Evolutionary conservation across 1,140 invertebrate genomes (phyloP).

Genomic region (Telenomus remus): DNA sequence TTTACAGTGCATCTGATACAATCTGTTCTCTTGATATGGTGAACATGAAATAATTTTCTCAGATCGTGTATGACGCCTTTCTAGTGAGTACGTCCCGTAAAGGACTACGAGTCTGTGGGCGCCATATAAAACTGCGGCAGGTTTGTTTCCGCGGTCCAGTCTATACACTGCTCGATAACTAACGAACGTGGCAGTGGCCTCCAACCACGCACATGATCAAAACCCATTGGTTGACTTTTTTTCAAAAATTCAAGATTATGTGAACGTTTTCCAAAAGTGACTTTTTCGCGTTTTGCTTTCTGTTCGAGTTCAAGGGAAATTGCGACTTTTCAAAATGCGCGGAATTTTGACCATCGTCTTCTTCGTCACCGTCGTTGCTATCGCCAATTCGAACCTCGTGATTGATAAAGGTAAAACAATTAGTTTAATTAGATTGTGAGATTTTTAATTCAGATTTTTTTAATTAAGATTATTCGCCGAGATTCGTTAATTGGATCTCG

Average conservation of each 20-base stretch:
- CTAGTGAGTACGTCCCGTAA: constrained; percentile 55
- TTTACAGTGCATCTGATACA: constrained; percentile 15
- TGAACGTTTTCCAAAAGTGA: background rate
- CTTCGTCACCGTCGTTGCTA: constrained; percentile 56
- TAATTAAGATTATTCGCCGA: no score
- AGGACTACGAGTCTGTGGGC: constrained; percentile 67
- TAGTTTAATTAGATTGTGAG: no score
- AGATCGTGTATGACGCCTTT: constrained; percentile 54
- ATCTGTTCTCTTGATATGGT: constrained; percentile 45
- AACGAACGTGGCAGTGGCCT: constrained; percentile 54
- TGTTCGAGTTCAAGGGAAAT: background rate
- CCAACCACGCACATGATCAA: constrained; percentile 15
- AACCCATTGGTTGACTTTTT: constrained; percentile 11
- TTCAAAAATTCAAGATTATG: constrained; percentile 9
- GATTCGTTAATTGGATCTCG: no score
- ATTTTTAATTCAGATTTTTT: no score
- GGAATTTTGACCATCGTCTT: constrained; percentile 58
- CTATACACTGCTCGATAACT: constrained; percentile 58
- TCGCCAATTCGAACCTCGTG: constrained; percentile 57
- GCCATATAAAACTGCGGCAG: constrained; percentile 71
- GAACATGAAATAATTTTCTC: constrained; percentile 51
- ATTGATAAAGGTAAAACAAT: constrained; percentile 63
- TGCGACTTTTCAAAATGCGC: constrained; percentile 51
- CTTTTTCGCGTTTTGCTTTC: background rate
- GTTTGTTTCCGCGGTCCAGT: constrained; percentile 68